phyloP scores from a whole-genome alignment of 2,797 vertebrate species.

The Molossus molossus region DNA sequence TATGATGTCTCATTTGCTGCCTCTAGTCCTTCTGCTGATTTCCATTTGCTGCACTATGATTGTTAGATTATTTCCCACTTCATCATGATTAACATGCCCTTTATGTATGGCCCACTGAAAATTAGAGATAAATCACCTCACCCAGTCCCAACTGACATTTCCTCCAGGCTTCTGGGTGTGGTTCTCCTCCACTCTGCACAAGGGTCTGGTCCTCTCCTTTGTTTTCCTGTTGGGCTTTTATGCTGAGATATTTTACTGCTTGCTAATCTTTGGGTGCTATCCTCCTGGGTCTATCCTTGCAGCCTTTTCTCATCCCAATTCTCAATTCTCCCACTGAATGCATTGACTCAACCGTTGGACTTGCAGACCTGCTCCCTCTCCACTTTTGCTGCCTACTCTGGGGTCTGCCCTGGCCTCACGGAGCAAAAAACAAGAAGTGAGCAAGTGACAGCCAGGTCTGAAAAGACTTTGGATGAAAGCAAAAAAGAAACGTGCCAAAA shows the following conservation, averaged over 20 bases:
- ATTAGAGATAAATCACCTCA: slow-evolving; percentile 66
- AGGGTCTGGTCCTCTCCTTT: neutral
- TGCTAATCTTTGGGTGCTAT: slow-evolving; percentile 54
- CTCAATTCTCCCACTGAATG: neutral
- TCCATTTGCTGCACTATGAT: slow-evolving; percentile 63
- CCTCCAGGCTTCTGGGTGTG: slow-evolving; percentile 14
- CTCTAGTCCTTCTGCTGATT: slow-evolving; percentile 64
- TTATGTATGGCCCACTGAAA: slow-evolving; percentile 70
- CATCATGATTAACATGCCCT: slow-evolving; percentile 52
- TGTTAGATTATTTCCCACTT: slow-evolving; percentile 46
- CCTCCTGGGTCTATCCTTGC: neutral
- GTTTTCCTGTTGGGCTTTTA: neutral
- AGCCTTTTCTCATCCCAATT: neutral
- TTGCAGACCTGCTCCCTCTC: neutral
- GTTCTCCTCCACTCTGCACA: slow-evolving; percentile 49
- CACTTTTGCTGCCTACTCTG: neutral
- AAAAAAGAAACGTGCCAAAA: neutral
- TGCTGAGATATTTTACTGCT: neutral
- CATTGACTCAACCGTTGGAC: neutral
- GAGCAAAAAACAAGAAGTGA: neutral
- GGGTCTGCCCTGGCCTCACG: neutral
- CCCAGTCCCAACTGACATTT: slow-evolving; percentile 32
- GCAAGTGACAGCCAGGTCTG: neutral
- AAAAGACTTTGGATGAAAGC: neutral
- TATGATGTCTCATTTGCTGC: slow-evolving; percentile 61